These are phyloP conservation scores for Cromileptes altivelis DNA, from an alignment of 2,113 vertebrate species.

Conservation along the genomic window DNA sequence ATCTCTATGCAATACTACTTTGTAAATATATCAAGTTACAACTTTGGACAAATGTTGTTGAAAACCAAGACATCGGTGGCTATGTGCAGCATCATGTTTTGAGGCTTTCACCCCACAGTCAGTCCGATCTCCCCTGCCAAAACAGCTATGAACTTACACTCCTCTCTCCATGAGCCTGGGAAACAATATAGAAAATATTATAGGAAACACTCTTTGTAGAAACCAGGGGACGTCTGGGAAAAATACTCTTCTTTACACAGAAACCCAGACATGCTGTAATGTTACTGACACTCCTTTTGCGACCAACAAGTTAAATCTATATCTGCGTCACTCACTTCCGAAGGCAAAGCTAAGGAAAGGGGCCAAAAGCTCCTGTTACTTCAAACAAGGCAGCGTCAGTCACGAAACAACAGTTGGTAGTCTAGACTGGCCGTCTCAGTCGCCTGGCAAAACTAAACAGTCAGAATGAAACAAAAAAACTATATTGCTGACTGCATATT, in stretches of 20 bases:
- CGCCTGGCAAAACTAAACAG: not conserved
- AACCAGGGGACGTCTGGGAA: conserved; percentile 7
- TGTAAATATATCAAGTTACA: not conserved
- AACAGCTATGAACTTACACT: conserved; percentile 37
- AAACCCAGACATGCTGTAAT: conserved; percentile 24
- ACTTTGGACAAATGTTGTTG: not conserved
- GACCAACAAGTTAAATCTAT: conserved; percentile 25
- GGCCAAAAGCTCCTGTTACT: not conserved
- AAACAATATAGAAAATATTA: conserved; percentile 11
- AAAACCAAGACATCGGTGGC: conserved; percentile 1
- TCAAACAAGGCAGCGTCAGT: not conserved
- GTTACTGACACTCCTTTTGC: conserved; percentile 9
- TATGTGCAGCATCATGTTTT: conserved; percentile 34
- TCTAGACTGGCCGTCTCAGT: not conserved
- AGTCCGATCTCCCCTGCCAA: conserved; percentile 30
- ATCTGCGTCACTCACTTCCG: conserved; percentile 16
- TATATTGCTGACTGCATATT: not conserved
- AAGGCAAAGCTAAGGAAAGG: conserved; percentile 18
- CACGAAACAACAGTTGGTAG: not conserved
- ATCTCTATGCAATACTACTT: not conserved
- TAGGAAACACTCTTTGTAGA: conserved; percentile 13
- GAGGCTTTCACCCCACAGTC: conserved; percentile 11
- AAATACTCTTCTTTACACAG: conserved; percentile 19
- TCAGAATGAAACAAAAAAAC: not conserved
- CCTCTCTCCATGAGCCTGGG: conserved; percentile 13